Evolutionary conservation across 2,888 invertebrate genomes (phyloP).

Genomic region (Drosophila parthenogenetica): DNA sequence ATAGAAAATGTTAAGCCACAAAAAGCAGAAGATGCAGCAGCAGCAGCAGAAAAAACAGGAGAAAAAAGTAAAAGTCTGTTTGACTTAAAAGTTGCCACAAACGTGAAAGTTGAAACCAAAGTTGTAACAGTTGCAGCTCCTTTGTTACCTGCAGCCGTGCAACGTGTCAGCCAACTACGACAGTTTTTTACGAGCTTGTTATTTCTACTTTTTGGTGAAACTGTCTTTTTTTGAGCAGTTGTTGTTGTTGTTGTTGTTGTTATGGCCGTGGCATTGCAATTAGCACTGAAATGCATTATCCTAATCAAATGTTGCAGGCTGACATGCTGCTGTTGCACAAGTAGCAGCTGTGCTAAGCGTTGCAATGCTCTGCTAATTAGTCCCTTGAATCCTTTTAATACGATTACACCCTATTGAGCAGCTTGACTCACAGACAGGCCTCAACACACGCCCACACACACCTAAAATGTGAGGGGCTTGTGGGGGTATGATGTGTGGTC

Average conservation of each 20-base stretch:
- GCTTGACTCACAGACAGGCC: conserved; percentile 38
- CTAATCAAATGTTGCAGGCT: conserved; percentile 64
- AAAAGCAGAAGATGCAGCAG: not conserved
- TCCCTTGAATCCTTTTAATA: conserved; percentile 78
- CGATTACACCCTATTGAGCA: conserved; percentile 64
- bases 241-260: not conserved
- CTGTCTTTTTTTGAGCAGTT: not conserved
- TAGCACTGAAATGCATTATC: conserved; percentile 69
- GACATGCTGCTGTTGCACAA: conserved; percentile 26
- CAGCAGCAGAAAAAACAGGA: not conserved
- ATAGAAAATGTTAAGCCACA: conserved; percentile 53
- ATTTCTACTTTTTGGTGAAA: not conserved
- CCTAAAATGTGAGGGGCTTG: conserved; percentile 3
- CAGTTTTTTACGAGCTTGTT: conserved; percentile 30
- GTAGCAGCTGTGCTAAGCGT: conserved; percentile 16
- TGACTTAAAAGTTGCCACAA: conserved; percentile 51
- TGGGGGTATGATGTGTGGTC: conserved; percentile 52
- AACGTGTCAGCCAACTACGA: conserved; percentile 54
- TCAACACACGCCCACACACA: conserved; percentile 1
- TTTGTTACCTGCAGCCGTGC: conserved; percentile 56
- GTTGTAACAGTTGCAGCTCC: conserved; percentile 47
- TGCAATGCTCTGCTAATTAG: conserved; percentile 67
- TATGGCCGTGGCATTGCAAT: conserved; percentile 40
- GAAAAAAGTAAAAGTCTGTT: conserved; percentile 34
- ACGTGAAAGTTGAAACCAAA: conserved; percentile 61